phyloP scores from a whole-genome alignment of 2,888 invertebrate genomes.

The Drosophila anomelani region DNA sequence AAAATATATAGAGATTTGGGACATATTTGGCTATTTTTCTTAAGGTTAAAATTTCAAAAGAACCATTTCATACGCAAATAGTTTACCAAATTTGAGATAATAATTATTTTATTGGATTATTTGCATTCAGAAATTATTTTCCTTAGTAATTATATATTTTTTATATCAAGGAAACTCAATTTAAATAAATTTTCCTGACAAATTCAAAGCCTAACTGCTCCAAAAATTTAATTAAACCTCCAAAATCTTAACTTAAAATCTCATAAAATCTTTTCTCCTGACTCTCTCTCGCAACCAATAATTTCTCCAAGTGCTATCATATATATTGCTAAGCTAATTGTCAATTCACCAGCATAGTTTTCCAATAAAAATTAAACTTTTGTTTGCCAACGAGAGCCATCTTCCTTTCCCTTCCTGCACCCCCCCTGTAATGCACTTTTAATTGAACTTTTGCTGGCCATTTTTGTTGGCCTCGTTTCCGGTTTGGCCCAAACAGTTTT shows the following conservation, averaged over 20 bases:
- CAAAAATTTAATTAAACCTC: background rate
- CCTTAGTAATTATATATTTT: rapidly evolving
- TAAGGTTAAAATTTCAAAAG: no score
- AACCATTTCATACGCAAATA: background rate
- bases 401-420: background rate
- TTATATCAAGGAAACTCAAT: background rate
- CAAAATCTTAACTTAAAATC: background rate
- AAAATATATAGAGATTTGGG: background rate
- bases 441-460: constrained; percentile 25
- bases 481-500: constrained; percentile 81
- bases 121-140: background rate
- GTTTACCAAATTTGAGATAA: background rate
- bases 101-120: background rate
- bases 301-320: constrained; percentile 17
- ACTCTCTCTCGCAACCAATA: background rate
- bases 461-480: constrained; percentile 25
- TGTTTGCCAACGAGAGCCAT: constrained; percentile 16
- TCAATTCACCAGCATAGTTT: constrained; percentile 54
- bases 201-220: no score
- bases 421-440: constrained; percentile 24
- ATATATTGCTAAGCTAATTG: constrained; percentile 62
- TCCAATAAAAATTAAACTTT: constrained; percentile 42
- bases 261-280: no score
- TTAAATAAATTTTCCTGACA: background rate
- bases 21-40: no score